These are phyloP conservation scores for Drosophila mettleri DNA, from an alignment of 2,888 invertebrate genomes.

Conservation along the genomic window DNA sequence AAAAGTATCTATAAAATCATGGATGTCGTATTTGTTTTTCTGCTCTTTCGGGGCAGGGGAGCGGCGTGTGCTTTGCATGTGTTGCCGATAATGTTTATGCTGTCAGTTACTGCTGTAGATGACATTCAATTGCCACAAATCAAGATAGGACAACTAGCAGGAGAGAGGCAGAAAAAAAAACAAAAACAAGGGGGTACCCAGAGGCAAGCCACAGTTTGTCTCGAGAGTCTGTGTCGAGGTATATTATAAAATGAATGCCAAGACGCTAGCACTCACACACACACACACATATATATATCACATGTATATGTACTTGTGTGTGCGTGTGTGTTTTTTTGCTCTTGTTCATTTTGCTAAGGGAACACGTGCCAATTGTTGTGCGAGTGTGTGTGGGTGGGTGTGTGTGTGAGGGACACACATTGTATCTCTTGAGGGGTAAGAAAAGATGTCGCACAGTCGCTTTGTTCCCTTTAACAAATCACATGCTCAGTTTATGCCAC, in stretches of 20 bases:
- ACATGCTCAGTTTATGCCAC: conserved; percentile 64
- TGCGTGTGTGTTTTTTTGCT: conserved; percentile 1
- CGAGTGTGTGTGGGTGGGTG: conserved; percentile 12
- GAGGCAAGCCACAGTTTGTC: conserved; percentile 21
- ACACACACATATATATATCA: background rate
- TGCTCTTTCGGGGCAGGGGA: background rate
- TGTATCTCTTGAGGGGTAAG: conserved; percentile 16
- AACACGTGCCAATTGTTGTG: conserved; percentile 65
- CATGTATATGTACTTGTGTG: background rate
- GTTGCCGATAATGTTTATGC: conserved; percentile 72
- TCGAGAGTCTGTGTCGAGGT: conserved; percentile 19
- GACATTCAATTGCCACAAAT: conserved; percentile 79
- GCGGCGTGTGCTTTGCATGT: conserved; percentile 46
- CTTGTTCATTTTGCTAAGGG: conserved; percentile 18
- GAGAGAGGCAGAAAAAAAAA: conserved; percentile 20
- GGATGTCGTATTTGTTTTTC: background rate
- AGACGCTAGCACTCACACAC: conserved; percentile 39
- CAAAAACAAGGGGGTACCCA: conserved; percentile 3
- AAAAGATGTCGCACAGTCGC: conserved; percentile 31
- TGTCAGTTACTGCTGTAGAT: conserved; percentile 67
- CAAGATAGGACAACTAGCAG: conserved; percentile 63
- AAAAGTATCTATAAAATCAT: conserved; percentile 56
- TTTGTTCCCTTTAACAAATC: conserved; percentile 68
- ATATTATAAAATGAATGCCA: conserved; percentile 59
- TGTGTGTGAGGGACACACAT: conserved; percentile 12